phyloP scores from a whole-genome alignment of 2,888 invertebrate species.

The Galeopsomyia nigrocyanea region DNA sequence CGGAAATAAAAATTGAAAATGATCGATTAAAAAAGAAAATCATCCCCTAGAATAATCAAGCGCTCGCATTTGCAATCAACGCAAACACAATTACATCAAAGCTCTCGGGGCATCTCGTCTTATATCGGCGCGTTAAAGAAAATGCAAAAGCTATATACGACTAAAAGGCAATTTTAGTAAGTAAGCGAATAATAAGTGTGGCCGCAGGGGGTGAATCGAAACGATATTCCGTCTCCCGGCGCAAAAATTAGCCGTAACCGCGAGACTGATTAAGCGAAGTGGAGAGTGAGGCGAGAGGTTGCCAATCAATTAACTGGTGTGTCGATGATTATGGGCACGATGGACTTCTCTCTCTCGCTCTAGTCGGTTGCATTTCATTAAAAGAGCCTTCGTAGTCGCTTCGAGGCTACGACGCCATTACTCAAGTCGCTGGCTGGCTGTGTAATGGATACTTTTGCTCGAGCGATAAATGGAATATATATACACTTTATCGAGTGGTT shows the following conservation, averaged over 20 bases:
- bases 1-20: no score
- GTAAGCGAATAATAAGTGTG: slow-evolving; percentile 1
- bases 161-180: not conserved
- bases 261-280: slow-evolving; percentile 27
- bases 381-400: no score
- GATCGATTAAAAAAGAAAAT: no score
- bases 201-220: slow-evolving; percentile 9
- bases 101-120: no score
- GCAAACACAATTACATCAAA: no score
- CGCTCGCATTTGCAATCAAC: no score
- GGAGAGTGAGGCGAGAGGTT: not conserved
- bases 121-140: no score
- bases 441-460: slow-evolving; percentile 6
- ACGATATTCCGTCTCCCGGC: slow-evolving; percentile 9
- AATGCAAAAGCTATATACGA: no score
- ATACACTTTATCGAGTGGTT: no score
- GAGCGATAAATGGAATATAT: no score
- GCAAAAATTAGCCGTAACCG: slow-evolving; percentile 40
- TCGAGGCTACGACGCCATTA: no score
- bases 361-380: slow-evolving; percentile 3
- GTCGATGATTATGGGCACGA: slow-evolving; percentile 10
- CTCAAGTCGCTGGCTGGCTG: not conserved
- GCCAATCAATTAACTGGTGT: slow-evolving; percentile 38
- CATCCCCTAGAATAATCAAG: no score
- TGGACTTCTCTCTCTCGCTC: not conserved